Evolutionary conservation across 2,888 invertebrate genomes (phyloP).

Genomic region (Anodontia alba): DNA sequence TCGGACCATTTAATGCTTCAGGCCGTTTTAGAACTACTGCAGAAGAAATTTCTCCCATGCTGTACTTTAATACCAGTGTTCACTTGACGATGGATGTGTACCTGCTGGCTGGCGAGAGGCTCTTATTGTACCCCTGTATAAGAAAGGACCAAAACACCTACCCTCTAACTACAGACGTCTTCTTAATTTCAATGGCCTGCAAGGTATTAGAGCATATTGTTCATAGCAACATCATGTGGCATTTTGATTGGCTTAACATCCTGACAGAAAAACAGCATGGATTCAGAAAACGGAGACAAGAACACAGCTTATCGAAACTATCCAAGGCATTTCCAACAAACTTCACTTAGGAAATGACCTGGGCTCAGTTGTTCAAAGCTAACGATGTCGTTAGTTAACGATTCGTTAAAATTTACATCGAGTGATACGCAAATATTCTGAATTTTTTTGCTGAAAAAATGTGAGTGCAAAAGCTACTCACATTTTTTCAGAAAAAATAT

Average conservation of each 20-base stretch:
- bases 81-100: no score
- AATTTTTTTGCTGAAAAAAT: no score
- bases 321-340: background rate
- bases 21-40: background rate
- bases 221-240: slow-evolving; percentile 9
- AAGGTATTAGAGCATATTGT: background rate
- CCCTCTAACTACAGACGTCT: background rate
- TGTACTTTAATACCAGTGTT: background rate
- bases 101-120: background rate
- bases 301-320: background rate
- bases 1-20: background rate
- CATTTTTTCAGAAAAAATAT: no score
- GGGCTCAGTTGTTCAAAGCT: no score
- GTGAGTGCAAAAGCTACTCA: no score
- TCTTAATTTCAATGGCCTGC: background rate
- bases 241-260: background rate
- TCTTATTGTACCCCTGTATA: background rate
- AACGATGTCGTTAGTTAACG: no score
- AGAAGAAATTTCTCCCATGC: background rate
- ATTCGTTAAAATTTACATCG: no score
- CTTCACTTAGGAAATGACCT: background rate
- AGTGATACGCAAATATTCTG: background rate
- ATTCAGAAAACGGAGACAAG: background rate
- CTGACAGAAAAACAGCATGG: slow-evolving; percentile 8
- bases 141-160: slow-evolving; percentile 3